phyloP scores from a whole-genome alignment of 1,140 invertebrate species.

The Drosophila suzukii region DNA sequence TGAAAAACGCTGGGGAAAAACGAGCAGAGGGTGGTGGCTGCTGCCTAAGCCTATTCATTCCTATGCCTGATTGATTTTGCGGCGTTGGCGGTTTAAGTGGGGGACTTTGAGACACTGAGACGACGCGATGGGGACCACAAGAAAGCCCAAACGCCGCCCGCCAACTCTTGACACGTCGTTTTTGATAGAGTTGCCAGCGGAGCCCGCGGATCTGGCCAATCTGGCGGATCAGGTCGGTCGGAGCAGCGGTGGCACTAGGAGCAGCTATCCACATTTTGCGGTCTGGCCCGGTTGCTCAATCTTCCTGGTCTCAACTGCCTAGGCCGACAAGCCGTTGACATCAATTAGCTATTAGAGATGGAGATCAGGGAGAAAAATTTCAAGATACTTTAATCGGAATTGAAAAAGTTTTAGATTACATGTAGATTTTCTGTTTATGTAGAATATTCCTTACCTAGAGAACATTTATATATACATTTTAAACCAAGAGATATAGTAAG shows the following conservation, averaged over 20 bases:
- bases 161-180: conserved; percentile 69
- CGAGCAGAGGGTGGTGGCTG: conserved; percentile 11
- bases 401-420: too few species aligned
- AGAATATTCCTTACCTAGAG: too few species aligned
- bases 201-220: conserved; percentile 6
- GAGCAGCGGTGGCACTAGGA: conserved; percentile 7
- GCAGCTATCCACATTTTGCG: conserved; percentile 35
- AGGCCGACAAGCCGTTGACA: conserved; percentile 67
- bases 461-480: too few species aligned
- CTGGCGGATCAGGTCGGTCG: conserved; percentile 13
- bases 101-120: conserved; percentile 40
- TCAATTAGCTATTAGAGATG: conserved; percentile 61
- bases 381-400: neutral
- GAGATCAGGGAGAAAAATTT: conserved; percentile 4
- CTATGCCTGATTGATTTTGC: conserved; percentile 75
- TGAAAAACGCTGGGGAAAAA: conserved; percentile 49
- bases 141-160: conserved; percentile 55
- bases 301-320: conserved; percentile 67
- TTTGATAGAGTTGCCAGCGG: conserved; percentile 62
- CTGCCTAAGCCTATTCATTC: conserved; percentile 19
- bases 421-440: too few species aligned
- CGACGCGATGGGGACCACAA: conserved; percentile 29
- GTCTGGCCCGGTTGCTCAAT: conserved; percentile 76
- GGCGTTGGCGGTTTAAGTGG: conserved; percentile 59
- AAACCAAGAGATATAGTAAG: too few species aligned